Percentiles rank a stretch among this genome's conserved stretches.
phyloP scores from a whole-genome alignment of 2,113 vertebrate species.

The Callochromis pleurospilus region DNA sequence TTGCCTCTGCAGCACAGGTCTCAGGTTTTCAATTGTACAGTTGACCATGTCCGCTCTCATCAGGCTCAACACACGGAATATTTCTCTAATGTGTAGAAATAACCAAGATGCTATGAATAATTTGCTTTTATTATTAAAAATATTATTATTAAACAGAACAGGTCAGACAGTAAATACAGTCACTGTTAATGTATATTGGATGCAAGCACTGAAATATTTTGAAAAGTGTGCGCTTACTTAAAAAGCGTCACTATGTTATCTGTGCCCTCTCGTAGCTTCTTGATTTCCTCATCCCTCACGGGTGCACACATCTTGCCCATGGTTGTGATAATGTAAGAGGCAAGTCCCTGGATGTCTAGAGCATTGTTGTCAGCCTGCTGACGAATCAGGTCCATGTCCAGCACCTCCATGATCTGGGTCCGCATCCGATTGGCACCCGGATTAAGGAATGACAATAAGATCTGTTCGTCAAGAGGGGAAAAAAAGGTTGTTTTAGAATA shows the following conservation, averaged over 20 bases:
- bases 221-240: constrained; percentile 26
- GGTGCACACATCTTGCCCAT: constrained; percentile 93
- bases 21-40: constrained; percentile 76
- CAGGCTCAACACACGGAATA: constrained; percentile 89
- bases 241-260: constrained; percentile 71
- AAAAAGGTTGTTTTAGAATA: background rate
- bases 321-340: constrained; percentile 82
- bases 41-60: constrained; percentile 89
- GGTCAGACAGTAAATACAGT: background rate
- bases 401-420: constrained; percentile 88
- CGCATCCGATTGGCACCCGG: constrained; percentile 85
- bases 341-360: constrained; percentile 85
- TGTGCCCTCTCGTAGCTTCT: constrained; percentile 76
- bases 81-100: constrained; percentile 75
- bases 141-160: background rate
- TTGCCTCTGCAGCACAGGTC: constrained; percentile 80
- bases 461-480: constrained; percentile 55
- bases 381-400: constrained; percentile 86
- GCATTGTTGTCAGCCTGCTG: constrained; percentile 86
- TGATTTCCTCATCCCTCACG: constrained; percentile 80
- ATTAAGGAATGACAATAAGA: constrained; percentile 85
- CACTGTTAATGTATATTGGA: background rate
- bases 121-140: background rate
- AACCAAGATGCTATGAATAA: background rate
- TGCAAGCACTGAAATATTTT: background rate